These are phyloP conservation scores for Rachycentron canadum DNA, from an alignment of 2,797 vertebrate species.

Conservation along the genomic window DNA sequence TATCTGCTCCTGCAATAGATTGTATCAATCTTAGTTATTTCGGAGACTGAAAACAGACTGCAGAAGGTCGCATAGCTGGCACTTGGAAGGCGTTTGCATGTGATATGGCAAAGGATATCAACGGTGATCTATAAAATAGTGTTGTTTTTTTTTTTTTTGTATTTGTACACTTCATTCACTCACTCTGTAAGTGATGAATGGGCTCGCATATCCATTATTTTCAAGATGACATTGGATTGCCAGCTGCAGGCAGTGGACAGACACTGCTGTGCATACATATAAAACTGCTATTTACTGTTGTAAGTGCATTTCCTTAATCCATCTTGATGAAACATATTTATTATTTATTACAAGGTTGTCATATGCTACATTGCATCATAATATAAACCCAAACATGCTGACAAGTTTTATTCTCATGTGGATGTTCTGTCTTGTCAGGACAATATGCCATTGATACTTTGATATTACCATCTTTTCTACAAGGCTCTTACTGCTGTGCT, in stretches of 20 bases:
- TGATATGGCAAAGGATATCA: slow-evolving; percentile 42
- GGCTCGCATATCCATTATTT: slow-evolving; percentile 42
- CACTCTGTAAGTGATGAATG: slow-evolving; percentile 55
- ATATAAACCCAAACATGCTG: background rate
- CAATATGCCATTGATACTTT: background rate
- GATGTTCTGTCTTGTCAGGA: background rate
- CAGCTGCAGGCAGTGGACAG: slow-evolving; percentile 28
- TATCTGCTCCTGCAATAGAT: slow-evolving; percentile 59
- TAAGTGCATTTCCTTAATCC: slow-evolving; percentile 21
- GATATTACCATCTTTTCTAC: background rate
- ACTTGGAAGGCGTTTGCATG: slow-evolving; percentile 46
- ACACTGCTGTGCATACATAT: slow-evolving; percentile 31
- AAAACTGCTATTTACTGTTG: slow-evolving; percentile 13
- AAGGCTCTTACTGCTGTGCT: background rate
- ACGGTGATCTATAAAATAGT: slow-evolving; percentile 44
- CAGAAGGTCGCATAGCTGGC: slow-evolving; percentile 60
- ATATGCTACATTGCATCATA: background rate
- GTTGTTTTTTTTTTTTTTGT: too few relatives aligned
- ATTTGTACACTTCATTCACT: slow-evolving; percentile 42
- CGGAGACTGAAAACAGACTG: slow-evolving; percentile 47
- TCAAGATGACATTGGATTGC: slow-evolving; percentile 49
- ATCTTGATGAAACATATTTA: slow-evolving; percentile 17
- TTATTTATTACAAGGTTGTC: slow-evolving; percentile 5
- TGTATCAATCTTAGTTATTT: slow-evolving; percentile 70
- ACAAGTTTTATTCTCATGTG: background rate